Evolutionary conservation across 2,888 invertebrate species (phyloP), one percentile per base, ranked within the genome.

Genomic region (Hypercompe scribonia): DNA sequence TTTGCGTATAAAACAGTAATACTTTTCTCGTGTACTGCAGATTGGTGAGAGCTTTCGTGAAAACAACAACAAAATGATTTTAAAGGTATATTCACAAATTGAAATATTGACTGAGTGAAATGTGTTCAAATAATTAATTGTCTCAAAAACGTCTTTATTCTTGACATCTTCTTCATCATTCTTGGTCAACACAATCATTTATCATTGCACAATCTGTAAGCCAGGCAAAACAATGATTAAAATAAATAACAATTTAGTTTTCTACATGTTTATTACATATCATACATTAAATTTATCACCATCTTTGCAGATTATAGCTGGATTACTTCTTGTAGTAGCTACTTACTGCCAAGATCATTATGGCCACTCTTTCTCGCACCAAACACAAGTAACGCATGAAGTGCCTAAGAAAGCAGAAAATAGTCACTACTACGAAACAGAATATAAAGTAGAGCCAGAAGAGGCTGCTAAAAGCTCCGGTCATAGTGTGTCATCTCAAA

Each of bases 1-100:
- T 68, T 87, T 77, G 83, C 82, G 87, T 92, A 92, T 92, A 92
- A 90, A 91, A 88, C 86, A 69, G 84, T 78, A 84, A 81, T 83
- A 86, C 75, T 81, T 83, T 70, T 77, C 78, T 80, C 79, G 73
- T 73, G 77, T 78, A 72, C 70, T 85, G 85, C 90, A 92, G 84
- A 87, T 84, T 86, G 82, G 79, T 78, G 76, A 83, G 81, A 84
- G 85, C 81, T 84, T 85, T 87, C 81, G 87, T 73, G 67, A 81
- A 81, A 81, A 82, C 74, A 86, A 86, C 87, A 86, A 46, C 84
- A 88, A 80, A 75, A 92, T 91, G 91, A 79, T 80, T 61, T 21
- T 76, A 42, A 89, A 85, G 86, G 87, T 87, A 81, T 74, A 81
- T 76, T 71, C 54, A 68, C 31, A 8, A 1, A 28, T 28, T 39